Conservation (phyloP, 2,797 vertebrate genomes). For the Neoniphon sammara region DNA sequence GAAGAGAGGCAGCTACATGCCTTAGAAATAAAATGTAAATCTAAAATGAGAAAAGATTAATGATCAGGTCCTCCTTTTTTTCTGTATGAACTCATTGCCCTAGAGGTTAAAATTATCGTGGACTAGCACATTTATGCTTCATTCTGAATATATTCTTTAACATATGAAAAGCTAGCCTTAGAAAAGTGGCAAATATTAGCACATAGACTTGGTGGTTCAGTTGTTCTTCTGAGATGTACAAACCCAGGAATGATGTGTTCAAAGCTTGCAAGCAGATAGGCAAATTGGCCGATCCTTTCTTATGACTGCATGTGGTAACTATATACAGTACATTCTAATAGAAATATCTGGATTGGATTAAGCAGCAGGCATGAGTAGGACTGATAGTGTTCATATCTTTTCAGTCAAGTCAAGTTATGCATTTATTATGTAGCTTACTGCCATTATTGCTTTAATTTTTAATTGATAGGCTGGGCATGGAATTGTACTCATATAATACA, state of each 20-base stretch:
- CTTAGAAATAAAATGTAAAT: too few species aligned
- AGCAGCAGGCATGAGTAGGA: too few species aligned
- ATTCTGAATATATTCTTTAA: not conserved
- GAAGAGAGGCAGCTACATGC: too few species aligned
- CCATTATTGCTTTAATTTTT: not conserved
- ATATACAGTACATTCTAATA: too few species aligned
- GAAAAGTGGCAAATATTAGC: not conserved
- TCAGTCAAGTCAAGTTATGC: too few species aligned
- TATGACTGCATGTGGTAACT: too few species aligned
- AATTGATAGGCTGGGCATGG: not conserved
- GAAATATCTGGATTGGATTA: too few species aligned
- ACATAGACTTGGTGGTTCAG: too few species aligned
- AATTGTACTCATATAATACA: not conserved
- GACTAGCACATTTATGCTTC: not conserved
- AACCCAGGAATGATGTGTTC: not conserved
- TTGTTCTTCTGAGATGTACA: not conserved
- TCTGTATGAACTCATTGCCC: not conserved
- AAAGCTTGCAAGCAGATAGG: not conserved
- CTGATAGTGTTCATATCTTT: too few species aligned
- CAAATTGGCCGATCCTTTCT: too few species aligned
- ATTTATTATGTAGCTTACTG: too few species aligned
- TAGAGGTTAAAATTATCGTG: not conserved
- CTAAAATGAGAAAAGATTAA: not conserved
- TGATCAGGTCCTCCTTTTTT: not conserved
- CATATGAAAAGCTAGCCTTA: not conserved